Evolutionary conservation across 2,888 invertebrate species (phyloP).

Genomic region (Corbicula japonica): DNA sequence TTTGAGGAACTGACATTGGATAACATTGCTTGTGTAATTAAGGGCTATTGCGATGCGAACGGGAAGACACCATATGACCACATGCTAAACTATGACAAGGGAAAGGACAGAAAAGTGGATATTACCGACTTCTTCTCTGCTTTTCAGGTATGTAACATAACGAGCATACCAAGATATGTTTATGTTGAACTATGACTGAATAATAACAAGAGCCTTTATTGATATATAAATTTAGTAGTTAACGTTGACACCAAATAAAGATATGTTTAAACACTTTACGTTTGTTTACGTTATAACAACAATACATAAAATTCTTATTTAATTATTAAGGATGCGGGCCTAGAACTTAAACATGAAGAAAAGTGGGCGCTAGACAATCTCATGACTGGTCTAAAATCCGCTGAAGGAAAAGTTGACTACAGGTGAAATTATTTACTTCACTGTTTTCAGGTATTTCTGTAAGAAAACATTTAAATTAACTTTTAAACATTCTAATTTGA

Average conservation of each 20-base stretch:
- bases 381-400: slow-evolving; percentile 28
- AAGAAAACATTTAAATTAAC: too few relatives aligned
- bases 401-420: slow-evolving; percentile 53
- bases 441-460: too few relatives aligned
- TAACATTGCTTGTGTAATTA: slow-evolving; percentile 54
- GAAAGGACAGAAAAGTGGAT: slow-evolving; percentile 47
- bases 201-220: neutral
- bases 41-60: slow-evolving; percentile 46
- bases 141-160: slow-evolving; percentile 37
- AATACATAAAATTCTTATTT: neutral
- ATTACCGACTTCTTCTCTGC: slow-evolving; percentile 45
- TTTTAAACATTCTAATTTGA: too few relatives aligned
- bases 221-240: neutral
- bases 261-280: neutral
- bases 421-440: too few relatives aligned
- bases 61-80: slow-evolving; percentile 40
- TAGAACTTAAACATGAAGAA: slow-evolving; percentile 35
- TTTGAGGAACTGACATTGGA: slow-evolving; percentile 45
- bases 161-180: neutral
- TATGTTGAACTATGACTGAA: neutral
- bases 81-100: slow-evolving; percentile 44
- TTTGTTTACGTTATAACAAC: too few relatives aligned
- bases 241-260: neutral
- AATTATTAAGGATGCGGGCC: slow-evolving; percentile 36
- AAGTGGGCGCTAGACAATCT: slow-evolving; percentile 33